Evolutionary conservation across 2,113 vertebrate species (phyloP), one percentile per base, ranked within the genome.

Genomic region (Dunckerocampus dactyliophorus): DNA sequence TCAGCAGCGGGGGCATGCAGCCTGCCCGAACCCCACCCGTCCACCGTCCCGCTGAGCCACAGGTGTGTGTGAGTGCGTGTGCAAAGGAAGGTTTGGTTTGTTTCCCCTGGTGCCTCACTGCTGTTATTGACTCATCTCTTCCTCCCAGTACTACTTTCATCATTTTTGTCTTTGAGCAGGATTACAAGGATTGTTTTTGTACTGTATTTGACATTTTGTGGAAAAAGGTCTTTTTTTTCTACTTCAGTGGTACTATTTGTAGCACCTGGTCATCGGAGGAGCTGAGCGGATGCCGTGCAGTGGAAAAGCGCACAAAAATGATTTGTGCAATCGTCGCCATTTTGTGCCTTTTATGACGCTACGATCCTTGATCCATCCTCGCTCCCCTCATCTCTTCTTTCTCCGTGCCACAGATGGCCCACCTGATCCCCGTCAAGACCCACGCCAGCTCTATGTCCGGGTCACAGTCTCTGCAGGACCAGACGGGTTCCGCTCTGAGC

Each of bases 401-500:
- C 19, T 62, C 19, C 4, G 79, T 88, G 87, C 90, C 82, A 65
- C 92, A 91, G 89, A 89, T 92, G 82, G 86, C 95, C 75, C 95
- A 97, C 88, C 90, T 97, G 88, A 91, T 98, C 65, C 93, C 94
- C 24, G 93, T 95, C 75, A 99, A 97, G 88, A 93, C 93, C 86
- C 94, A 95, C 83, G 62, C 83, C 2, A 89, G 92, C 76, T 93
- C 94, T 74, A 88, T 98, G 91, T 93, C 94, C 1, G 94, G 92
- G 71, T 97, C 95, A 69, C 96, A 95, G 87, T 97, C 95, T 57
- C 91, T 97, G 70, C 95, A 97, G 64, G 95, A 99, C 76, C 94
- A 96, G 88, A 90, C 92, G 39, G 91, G 94, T 47, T 91, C 94
- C 19, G 90, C 91, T 58, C 91, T 95, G 80, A 93, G 92, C 72